phyloP scores from a whole-genome alignment of 2,888 invertebrate species.

The Chrysomela aeneicollis region DNA sequence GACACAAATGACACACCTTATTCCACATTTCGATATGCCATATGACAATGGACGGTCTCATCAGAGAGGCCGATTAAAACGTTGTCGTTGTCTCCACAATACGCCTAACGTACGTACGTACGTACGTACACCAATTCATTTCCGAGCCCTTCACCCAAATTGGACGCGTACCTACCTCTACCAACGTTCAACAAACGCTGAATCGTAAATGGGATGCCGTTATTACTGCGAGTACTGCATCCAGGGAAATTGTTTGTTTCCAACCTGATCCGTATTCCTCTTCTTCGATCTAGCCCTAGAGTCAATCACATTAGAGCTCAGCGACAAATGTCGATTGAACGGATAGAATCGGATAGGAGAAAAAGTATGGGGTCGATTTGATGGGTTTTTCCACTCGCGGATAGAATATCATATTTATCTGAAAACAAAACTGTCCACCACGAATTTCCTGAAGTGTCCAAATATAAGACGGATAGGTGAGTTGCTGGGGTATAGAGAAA shows the following conservation, averaged over 20 bases:
- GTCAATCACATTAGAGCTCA: conserved; percentile 22
- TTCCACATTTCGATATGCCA: too few relatives aligned
- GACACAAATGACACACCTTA: too few relatives aligned
- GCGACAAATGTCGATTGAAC: conserved; percentile 28
- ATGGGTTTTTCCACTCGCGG: neutral
- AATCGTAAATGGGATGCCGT: neutral
- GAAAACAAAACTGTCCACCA: neutral
- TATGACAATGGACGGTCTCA: too few relatives aligned
- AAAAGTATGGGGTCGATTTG: neutral
- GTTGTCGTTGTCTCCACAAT: too few relatives aligned
- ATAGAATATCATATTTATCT: neutral
- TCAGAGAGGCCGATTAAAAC: too few relatives aligned
- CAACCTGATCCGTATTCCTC: too few relatives aligned
- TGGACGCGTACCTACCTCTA: neutral
- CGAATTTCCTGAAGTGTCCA: neutral
- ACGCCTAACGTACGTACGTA: too few relatives aligned
- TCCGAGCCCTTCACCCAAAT: neutral
- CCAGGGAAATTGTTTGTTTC: neutral
- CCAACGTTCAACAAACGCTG: neutral
- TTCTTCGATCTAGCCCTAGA: too few relatives aligned
- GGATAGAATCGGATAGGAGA: conserved; percentile 12
- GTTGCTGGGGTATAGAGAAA: neutral
- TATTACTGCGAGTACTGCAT: neutral
- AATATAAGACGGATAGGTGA: neutral
- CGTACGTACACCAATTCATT: neutral